phyloP scores from a whole-genome alignment of 2,888 invertebrate genomes.

The Stramonita haemastoma region DNA sequence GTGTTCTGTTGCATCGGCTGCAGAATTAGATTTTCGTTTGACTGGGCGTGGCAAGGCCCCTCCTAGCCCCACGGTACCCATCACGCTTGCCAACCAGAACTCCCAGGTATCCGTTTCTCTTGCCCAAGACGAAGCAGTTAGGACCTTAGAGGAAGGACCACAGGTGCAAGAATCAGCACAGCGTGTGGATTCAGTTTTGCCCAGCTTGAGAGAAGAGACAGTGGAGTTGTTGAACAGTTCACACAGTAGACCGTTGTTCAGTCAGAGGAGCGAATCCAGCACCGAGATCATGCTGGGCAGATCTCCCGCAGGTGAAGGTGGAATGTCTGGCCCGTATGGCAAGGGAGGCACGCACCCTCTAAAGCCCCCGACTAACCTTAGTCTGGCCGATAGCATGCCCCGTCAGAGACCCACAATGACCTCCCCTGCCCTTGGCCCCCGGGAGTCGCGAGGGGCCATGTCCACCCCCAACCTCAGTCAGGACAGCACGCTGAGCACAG shows the following conservation, averaged over 20 bases:
- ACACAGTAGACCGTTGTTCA: not conserved
- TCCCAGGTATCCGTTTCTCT: not conserved
- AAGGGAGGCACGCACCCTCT: constrained; percentile 36
- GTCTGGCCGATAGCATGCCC: constrained; percentile 31
- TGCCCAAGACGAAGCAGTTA: not conserved
- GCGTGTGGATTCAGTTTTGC: not conserved
- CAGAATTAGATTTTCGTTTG: constrained; percentile 53
- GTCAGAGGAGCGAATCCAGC: not conserved
- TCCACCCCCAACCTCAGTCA: constrained; percentile 13
- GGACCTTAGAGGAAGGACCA: not conserved
- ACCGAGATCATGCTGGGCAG: not conserved
- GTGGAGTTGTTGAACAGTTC: not conserved
- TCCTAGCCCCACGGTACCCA: constrained; percentile 32
- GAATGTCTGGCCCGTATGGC: constrained; percentile 28
- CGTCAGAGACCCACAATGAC: constrained; percentile 24
- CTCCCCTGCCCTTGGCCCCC: not conserved
- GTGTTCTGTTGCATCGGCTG: constrained; percentile 26
- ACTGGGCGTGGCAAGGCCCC: constrained; percentile 50
- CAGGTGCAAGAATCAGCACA: not conserved
- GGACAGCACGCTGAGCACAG: constrained; percentile 21
- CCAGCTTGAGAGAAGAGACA: not conserved
- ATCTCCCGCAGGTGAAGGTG: constrained; percentile 39
- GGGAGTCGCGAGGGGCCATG: not conserved
- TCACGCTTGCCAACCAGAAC: not conserved
- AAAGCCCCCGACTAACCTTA: constrained; percentile 42